phyloP scores from a whole-genome alignment of 2,113 vertebrate species.

The Chloropsis cyanopogon region DNA sequence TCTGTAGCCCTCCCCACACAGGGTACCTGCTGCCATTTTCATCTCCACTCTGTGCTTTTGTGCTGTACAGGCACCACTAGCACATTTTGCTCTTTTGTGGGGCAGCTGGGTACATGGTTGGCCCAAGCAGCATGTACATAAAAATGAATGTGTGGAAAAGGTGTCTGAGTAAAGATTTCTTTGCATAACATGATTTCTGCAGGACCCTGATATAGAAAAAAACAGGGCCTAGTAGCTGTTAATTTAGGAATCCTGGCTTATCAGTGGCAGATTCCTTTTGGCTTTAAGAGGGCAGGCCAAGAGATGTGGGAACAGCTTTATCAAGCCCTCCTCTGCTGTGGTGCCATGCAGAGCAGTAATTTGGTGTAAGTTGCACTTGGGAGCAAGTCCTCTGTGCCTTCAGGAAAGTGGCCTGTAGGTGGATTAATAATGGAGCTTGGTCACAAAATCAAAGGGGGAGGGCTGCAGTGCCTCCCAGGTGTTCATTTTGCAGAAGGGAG shows the following conservation, averaged over 20 bases:
- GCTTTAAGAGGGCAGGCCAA: neutral
- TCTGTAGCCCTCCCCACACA: neutral
- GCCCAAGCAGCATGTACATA: accelerated
- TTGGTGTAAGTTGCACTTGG: neutral
- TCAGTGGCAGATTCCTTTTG: neutral
- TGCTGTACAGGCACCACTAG: neutral
- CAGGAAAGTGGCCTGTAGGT: neutral
- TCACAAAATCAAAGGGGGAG: neutral
- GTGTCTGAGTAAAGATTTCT: neutral
- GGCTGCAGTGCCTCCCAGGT: neutral
- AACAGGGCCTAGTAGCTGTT: neutral
- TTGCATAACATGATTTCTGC: neutral
- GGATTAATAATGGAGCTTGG: neutral
- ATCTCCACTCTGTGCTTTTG: neutral
- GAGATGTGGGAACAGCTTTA: neutral
- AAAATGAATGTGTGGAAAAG: neutral
- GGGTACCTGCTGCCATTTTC: neutral
- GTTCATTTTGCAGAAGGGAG: neutral
- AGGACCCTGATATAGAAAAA: neutral
- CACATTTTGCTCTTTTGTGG: accelerated
- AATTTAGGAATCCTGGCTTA: neutral
- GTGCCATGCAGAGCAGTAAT: neutral
- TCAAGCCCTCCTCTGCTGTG: neutral
- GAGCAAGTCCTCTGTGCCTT: neutral
- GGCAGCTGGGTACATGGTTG: accelerated